A percentile compares a stretch with the other conserved stretches of the same genome.
phyloP scores from a whole-genome alignment of 2,888 invertebrate genomes.

The Chrysolina haemoptera region DNA sequence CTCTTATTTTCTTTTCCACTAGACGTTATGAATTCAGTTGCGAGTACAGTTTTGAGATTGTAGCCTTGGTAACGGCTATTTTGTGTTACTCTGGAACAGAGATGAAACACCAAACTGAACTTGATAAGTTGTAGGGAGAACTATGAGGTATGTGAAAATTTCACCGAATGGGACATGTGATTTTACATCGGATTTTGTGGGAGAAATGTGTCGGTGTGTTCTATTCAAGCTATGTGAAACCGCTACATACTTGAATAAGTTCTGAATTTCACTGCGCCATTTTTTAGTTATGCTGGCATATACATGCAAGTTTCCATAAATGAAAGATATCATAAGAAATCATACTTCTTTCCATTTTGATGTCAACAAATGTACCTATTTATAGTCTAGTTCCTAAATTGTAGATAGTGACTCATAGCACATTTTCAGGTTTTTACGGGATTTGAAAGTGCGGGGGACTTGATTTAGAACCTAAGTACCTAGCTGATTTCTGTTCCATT shows the following conservation, averaged over 20 bases:
- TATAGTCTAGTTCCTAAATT: too few relatives aligned
- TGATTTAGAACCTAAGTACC: too few relatives aligned
- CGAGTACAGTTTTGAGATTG: conserved; percentile 4
- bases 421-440: too few relatives aligned
- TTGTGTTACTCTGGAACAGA: conserved; percentile 1
- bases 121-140: not conserved
- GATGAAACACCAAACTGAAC: conserved; percentile 3
- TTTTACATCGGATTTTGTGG: not conserved
- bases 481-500: too few relatives aligned
- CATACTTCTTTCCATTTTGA: too few relatives aligned
- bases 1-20: conserved; percentile 1
- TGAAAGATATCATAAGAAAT: too few relatives aligned
- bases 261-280: not conserved
- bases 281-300: too few relatives aligned
- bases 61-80: conserved; percentile 2
- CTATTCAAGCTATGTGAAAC: not conserved
- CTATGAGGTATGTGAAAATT: not conserved
- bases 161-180: not conserved
- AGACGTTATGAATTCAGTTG: conserved; percentile 1
- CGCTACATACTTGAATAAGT: not conserved
- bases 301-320: too few relatives aligned
- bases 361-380: too few relatives aligned
- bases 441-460: too few relatives aligned
- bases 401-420: too few relatives aligned
- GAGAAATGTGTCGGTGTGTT: not conserved